Evolutionary conservation across 92 coral and sea anemone genomes (phyloP), one percentile per base, ranked within the genome.

Genomic region (Porites lobata): DNA sequence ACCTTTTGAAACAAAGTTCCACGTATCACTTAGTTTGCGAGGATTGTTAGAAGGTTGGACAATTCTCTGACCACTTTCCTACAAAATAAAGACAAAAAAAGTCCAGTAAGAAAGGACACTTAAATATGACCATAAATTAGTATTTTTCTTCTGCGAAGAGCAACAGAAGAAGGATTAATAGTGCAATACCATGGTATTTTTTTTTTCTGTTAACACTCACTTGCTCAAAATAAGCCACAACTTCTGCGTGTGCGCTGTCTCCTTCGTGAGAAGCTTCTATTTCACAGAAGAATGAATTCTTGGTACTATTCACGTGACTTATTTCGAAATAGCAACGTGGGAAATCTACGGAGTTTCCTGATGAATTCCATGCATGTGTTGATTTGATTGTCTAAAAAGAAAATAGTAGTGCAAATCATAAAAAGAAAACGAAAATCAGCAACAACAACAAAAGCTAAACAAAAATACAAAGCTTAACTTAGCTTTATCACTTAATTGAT

Each of bases 181-280:
- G 2, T 9, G 13, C 7, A 6, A 54, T 54, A 54, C 38, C 2
- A 2, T 2, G 3, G 13, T 7, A 9, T 54, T 12, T 61, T 3
- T 57, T 57, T 57, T 57, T 22, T 22, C 24, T 22, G 62, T 9
- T 8, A 21, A 29, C 38, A 58, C 85, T 69, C 13, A 81, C 85
- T 7, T 50, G 68, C 50, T 81, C 73, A 68, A 68, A 81, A 69
- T 81, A 81, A 17, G 85, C 52, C 76, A 81, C 85, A 15, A 81
- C 20, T 54, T 81, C 85, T 2, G 76, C 21, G 74, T 20, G 54
- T 18, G 85, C 85, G 8, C n/a, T 18, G 65, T 81, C 85, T 14
- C 54, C 10, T 68, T 69, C 85, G 15, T 81, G 85, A 5, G 85
- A 81, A 18, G 76, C 76, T 53, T 75, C 69, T 53, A 81, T 81